phyloP scores from a whole-genome alignment of 2,888 invertebrate genomes.

The Aphidoletes aphidimyza region DNA sequence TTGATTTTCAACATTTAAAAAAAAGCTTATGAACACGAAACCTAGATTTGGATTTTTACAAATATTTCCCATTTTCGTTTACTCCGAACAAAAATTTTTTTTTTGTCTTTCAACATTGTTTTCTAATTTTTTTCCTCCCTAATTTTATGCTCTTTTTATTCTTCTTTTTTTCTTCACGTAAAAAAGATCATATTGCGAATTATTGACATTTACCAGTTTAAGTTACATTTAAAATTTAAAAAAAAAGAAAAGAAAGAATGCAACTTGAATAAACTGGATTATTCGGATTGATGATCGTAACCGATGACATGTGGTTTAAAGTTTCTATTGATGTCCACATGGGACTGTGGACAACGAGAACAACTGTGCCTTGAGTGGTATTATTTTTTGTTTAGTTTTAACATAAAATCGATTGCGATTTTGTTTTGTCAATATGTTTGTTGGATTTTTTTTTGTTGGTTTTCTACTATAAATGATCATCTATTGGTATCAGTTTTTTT shows the following conservation, averaged over 20 bases:
- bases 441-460: background rate
- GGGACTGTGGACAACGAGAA: background rate
- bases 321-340: background rate
- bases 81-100: background rate
- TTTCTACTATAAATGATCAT: background rate
- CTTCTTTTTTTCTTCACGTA: background rate
- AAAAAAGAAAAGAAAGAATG: background rate
- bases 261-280: conserved; percentile 1
- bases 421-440: no score
- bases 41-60: background rate
- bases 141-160: background rate
- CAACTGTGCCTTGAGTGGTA: no score
- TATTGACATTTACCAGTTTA: conserved; percentile 46
- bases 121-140: background rate
- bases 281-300: background rate
- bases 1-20: background rate
- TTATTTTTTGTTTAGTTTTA: no score
- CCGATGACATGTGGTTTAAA: background rate
- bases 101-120: background rate
- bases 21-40: background rate
- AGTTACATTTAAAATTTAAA: conserved; percentile 1
- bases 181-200: conserved; percentile 40
- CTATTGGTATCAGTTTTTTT: background rate
- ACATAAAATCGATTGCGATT: no score
- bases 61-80: background rate